Percentiles rank a stretch among this genome's conserved stretches.
phyloP scores from a whole-genome alignment of 2,888 invertebrate genomes.

The Oxycera nigricornis region DNA sequence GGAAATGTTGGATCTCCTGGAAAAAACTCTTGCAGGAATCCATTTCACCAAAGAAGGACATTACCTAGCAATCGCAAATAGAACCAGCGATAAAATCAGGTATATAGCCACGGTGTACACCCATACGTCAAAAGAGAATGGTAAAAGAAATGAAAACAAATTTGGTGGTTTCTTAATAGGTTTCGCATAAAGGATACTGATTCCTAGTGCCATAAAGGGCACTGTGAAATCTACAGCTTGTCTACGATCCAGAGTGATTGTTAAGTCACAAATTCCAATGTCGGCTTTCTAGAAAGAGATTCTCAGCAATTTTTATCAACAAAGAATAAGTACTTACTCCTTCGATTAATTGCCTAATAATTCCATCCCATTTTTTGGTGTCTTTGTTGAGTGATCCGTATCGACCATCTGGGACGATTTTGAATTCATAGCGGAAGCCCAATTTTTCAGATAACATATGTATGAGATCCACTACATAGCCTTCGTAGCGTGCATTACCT shows the following conservation, averaged over 20 bases:
- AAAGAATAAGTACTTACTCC: constrained; percentile 43
- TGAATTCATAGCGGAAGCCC: constrained; percentile 51
- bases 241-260: constrained; percentile 86
- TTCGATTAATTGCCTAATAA: constrained; percentile 48
- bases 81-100: constrained; percentile 76
- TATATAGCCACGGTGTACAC: constrained; percentile 85
- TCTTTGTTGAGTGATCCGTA: constrained; percentile 47
- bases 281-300: constrained; percentile 77
- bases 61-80: constrained; percentile 77
- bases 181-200: constrained; percentile 82
- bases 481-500: constrained; percentile 63
- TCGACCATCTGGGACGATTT: constrained; percentile 47
- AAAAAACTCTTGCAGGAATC: too few relatives aligned
- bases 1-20: too few relatives aligned
- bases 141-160: constrained; percentile 84
- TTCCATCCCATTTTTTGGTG: constrained; percentile 50
- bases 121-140: constrained; percentile 83
- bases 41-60: too few relatives aligned
- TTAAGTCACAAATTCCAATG: constrained; percentile 89
- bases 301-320: neutral
- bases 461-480: constrained; percentile 65
- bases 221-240: constrained; percentile 88
- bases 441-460: constrained; percentile 61
- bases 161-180: constrained; percentile 78
- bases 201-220: constrained; percentile 93